These are phyloP conservation scores for Spheniscus mendiculus DNA, from an alignment of 2,113 vertebrate genomes.

Conservation along the genomic window DNA sequence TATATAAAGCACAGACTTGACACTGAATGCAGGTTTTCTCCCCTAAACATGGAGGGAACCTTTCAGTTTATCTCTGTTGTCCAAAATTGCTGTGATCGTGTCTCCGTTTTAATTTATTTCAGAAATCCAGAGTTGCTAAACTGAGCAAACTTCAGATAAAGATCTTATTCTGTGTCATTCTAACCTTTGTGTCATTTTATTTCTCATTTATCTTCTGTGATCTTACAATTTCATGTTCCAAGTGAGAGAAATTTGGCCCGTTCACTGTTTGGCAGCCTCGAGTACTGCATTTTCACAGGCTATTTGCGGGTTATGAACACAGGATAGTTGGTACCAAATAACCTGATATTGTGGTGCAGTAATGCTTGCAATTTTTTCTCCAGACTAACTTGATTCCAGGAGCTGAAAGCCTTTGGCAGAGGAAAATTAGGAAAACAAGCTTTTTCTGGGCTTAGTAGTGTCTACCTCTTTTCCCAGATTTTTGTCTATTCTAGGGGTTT, in stretches of 20 bases:
- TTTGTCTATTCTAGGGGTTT: not conserved
- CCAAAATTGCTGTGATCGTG: constrained; percentile 22
- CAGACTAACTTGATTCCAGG: not conserved
- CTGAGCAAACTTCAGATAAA: constrained; percentile 12
- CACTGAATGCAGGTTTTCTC: not conserved
- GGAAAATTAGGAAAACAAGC: not conserved
- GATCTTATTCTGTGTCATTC: constrained; percentile 5
- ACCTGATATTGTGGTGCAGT: not conserved
- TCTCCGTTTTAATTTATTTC: constrained; percentile 31
- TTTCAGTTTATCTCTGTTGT: not conserved
- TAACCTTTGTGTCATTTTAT: constrained; percentile 15
- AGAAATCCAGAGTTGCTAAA: not conserved
- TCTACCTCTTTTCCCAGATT: not conserved
- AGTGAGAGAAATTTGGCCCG: not conserved
- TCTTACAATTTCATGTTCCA: not conserved
- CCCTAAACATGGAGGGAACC: not conserved
- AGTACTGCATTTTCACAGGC: not conserved
- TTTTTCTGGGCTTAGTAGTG: not conserved
- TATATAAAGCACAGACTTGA: not conserved
- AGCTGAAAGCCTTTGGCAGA: not conserved
- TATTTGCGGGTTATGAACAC: not conserved
- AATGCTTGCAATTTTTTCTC: not conserved
- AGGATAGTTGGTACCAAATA: not conserved
- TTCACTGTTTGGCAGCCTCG: not conserved
- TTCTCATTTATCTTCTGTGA: constrained; percentile 22